Base-by-base conservation (phyloP, 1,140 invertebrate species). In the Atopsyche davidsoni region DNA sequence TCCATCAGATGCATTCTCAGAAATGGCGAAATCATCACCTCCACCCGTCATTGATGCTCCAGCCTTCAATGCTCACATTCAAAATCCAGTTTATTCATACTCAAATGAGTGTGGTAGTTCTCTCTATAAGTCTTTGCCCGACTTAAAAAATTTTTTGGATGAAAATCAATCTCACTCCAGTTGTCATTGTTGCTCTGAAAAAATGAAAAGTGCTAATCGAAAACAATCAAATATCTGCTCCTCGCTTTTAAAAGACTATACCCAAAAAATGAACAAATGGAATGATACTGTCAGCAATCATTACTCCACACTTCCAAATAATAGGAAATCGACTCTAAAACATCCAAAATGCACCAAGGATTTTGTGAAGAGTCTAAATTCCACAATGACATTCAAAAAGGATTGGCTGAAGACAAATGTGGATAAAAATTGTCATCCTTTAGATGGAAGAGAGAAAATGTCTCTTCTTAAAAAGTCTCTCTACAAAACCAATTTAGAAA, bases 231-330 rank as follows among this genome's bases (percentile, higher is more conserved):
- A 70, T 46, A 49, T 73, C 11, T 52, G 65, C 18, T 46, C 51
- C 17, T 66, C 53, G 28, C 64, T 74, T 42, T 53, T 70, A 3
- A 65, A 59, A 46, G 70, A 74, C 59, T 74, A 73, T 40, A 71
- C 67, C 59, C 65, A 59, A 40, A 69, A 71, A 58, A 74, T 73
- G 69, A 72, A 68, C 31, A 68, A 70, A 54, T 74, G 72, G 70
- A 73, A 74, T 49, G 62, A 64, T 46, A 69, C 67, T 10, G 62
- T 73, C 32, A 59, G 61, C 25, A 66, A 72, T 46, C 68, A 72
- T 60, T 71, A 67, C 52, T 62, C 68, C 4, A 63, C 67, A 23
- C 24, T 58, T 18, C 57, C 57, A 21, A 55, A 58, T 45, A 16
- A 39, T 18, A 38, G 24, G 18, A 32, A 45, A 24, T 10, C 9